Evolutionary conservation across 2,888 invertebrate genomes (phyloP).

Genomic region (Heteropelma amictum): DNA sequence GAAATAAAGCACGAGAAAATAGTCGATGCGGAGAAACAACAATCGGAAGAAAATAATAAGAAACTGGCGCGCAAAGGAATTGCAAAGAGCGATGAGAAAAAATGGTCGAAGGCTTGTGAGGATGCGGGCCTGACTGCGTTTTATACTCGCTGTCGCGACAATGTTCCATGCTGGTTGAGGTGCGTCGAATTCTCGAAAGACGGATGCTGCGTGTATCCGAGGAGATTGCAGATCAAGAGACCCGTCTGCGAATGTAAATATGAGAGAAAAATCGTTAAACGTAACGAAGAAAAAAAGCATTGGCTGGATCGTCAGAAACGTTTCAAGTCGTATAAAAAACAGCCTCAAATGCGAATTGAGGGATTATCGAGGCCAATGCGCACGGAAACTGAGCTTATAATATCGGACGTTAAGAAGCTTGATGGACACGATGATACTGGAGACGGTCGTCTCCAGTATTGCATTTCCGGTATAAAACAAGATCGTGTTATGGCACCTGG

Average conservation of each 20-base stretch:
- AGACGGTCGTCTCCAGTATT: conserved; percentile 61
- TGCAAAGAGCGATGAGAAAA: conserved; percentile 31
- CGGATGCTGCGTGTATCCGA: conserved; percentile 26
- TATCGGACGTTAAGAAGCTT: conserved; percentile 62
- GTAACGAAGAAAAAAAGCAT: conserved; percentile 63
- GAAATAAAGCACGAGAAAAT: not conserved
- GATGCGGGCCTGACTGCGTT: conserved; percentile 64
- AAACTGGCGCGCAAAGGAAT: too few species aligned
- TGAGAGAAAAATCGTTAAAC: conserved; percentile 67
- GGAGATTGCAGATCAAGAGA: conserved; percentile 60
- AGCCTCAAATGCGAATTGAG: conserved; percentile 55
- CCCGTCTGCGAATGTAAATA: conserved; percentile 73
- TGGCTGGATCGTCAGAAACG: conserved; percentile 61
- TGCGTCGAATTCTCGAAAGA: conserved; percentile 59
- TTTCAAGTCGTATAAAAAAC: conserved; percentile 62
- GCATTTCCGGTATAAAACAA: conserved; percentile 63
- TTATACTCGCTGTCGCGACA: conserved; percentile 60
- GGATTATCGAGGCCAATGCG: conserved; percentile 62
- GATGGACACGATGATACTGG: conserved; percentile 42
- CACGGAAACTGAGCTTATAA: conserved; percentile 63
- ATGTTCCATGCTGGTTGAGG: conserved; percentile 63
- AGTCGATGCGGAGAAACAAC: too few species aligned
- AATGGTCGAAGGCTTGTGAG: conserved; percentile 57
- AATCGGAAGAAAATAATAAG: too few species aligned
- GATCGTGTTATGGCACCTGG: conserved; percentile 58